Base-by-base conservation (phyloP, 2,797 vertebrate species). In the Rhinoraja longicauda region DNA sequence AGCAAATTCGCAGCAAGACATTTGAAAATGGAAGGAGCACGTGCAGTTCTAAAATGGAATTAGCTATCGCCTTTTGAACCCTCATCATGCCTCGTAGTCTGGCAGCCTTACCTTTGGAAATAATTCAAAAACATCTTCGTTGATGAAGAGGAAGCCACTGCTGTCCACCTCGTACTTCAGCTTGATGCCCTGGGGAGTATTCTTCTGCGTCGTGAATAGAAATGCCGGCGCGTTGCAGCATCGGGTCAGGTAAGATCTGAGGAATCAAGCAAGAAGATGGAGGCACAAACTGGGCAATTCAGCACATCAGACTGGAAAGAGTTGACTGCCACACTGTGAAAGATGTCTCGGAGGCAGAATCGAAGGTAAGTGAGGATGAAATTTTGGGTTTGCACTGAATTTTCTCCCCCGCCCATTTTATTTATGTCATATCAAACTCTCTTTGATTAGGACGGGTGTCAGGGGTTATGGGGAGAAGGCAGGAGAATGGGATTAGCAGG, bases 141-240 rank as follows among this genome's bases (percentile, higher is more conserved):
- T 97, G 95, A 99, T 98, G 93, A 98, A 98, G 92, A 98, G 97
- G 94, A 98, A 97, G 45, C 98, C 98, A 8, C 98, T 99, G 2
- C 98, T 98, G 94, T 99, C 99, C 94, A 99, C 98, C 96, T 99
- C 99, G 0, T 99, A 99, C 94, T 98, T 97, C 95, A 99, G 97
- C 93, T 99, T 99, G 5, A 97, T 98, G 77, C 98, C 98, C 93
- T 98, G 95, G 4, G 99, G 98, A 0, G 98, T 99, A 94, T 99
- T 99, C 95, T 97, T 98, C 97, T 98, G 98, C 26, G 99, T 99
- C 94, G 98, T 99, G 95, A 99, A 99, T 93, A 99, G 96, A 95
- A 98, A 99, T 93, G 97, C 97, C 0, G 98, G 98, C 36, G 99
- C 99, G 0, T 99, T 99, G 95, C 99, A 99, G 95, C 99, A 99